Evolutionary conservation across 2,888 invertebrate genomes (phyloP), one percentile per base, ranked within the genome.

Genomic region (Thereva nobilitata): DNA sequence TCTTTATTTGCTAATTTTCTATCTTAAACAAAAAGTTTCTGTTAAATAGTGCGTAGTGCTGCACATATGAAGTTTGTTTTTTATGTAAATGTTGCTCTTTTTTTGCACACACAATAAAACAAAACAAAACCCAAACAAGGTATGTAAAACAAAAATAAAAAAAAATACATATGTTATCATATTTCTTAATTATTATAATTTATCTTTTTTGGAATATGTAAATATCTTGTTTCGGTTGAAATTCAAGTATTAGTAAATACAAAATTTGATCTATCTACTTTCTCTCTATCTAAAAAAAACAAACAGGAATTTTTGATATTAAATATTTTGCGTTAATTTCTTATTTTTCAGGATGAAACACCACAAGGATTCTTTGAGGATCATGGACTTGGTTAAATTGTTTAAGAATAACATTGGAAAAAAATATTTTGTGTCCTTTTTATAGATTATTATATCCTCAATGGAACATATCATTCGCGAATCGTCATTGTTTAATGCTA

Each of bases 301-400:
- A 6, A 45, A 23, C 42, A 23, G 8, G 8, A 53, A 53, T 8
- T 38, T 53, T 23, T 23, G 23, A 23, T 23, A 23, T 23, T 23
- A 23, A 23, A 23, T 23, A 23, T 23, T 23, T 23, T 23, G 23
- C 23, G 23, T 53, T 9, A 6, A 53, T 73, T 71, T 73, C 80
- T 83, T 83, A 85, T 87, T 85, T 92, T 92, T 79, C 88, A 97
- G 97, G 98, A 98, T 86, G 97, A 98, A 86, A 98, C 97, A 67
- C 97, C 97, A 65, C 97, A 98, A 84, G 97, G 97, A 76, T 97
- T 98, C 86, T 98, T 98, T 83, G 98, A 98, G 82, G 98, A 98
- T 84, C 97, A 97, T 82, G 97, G 97, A 72, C 89, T 98, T 75
- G 96, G 96, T 76, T 96, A 91, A 87, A 40, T 47, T 44, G 34